Percentiles rank a stretch among this genome's conserved stretches.
These are phyloP conservation scores for Cyclophora punctaria DNA, from an alignment of 2,888 invertebrate species.

Conservation along the genomic window DNA sequence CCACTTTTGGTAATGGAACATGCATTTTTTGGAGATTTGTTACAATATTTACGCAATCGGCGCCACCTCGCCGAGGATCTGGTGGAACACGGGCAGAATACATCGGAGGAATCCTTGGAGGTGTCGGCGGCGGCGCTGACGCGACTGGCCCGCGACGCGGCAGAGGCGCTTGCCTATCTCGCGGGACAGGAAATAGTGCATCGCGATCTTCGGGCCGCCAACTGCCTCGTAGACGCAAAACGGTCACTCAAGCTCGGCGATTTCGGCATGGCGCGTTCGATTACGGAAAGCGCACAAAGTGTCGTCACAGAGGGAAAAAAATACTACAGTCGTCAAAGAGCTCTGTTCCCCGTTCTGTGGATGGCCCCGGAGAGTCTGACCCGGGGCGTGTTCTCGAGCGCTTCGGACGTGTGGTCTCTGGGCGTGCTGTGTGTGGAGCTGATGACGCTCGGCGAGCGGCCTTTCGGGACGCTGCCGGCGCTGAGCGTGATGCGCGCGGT, in stretches of 20 bases:
- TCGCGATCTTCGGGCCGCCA: constrained; percentile 87
- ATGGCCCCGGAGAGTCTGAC: constrained; percentile 92
- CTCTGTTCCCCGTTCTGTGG: constrained; percentile 90
- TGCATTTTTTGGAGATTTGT: constrained; percentile 91
- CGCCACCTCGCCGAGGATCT: constrained; percentile 81
- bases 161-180: constrained; percentile 73
- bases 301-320: constrained; percentile 80
- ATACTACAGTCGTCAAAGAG: constrained; percentile 88
- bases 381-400: constrained; percentile 85
- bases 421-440: constrained; percentile 90
- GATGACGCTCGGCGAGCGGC: constrained; percentile 91
- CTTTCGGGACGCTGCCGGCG: constrained; percentile 84
- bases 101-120: constrained; percentile 72
- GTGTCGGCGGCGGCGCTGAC: constrained; percentile 41
- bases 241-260: constrained; percentile 85
- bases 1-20: constrained; percentile 94
- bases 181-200: constrained; percentile 87
- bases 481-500: constrained; percentile 77
- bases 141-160: constrained; percentile 36
- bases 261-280: constrained; percentile 90
- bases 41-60: constrained; percentile 81
- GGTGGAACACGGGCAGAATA: constrained; percentile 55
- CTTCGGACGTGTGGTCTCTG: constrained; percentile 92
- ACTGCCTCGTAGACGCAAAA: constrained; percentile 83
- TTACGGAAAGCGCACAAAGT: constrained; percentile 77